Conservation (phyloP, 2,797 vertebrate genomes). For the Aotus griseimembra region DNA sequence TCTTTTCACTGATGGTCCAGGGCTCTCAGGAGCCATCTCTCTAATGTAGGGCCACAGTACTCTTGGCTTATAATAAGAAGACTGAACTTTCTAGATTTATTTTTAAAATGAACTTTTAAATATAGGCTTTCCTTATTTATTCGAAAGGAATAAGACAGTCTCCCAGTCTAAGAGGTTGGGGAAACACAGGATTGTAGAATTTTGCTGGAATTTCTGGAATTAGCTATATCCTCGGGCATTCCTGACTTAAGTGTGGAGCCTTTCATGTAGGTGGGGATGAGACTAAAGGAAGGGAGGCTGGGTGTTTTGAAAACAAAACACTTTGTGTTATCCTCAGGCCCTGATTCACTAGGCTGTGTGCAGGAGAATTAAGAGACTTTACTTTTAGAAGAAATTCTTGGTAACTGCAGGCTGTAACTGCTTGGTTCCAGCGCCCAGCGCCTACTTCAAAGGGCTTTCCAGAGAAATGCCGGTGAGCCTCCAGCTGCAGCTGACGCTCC, state of each 20-base stretch:
- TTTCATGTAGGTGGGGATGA: neutral
- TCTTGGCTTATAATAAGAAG: neutral
- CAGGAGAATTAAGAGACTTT: neutral
- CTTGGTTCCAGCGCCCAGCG: neutral
- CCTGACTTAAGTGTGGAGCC: neutral
- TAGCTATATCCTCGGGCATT: neutral
- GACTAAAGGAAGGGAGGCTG: neutral
- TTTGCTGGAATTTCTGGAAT: neutral
- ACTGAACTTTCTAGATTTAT: neutral
- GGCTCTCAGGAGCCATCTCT: neutral
- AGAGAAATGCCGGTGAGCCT: no score
- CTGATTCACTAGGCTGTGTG: neutral
- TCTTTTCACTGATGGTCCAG: neutral
- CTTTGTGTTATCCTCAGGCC: neutral
- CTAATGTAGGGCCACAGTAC: fast-evolving
- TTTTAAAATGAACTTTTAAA: neutral
- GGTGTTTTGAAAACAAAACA: neutral
- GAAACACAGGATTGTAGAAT: neutral
- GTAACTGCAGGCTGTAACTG: neutral
- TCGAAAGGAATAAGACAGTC: neutral
- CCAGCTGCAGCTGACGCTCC: neutral
- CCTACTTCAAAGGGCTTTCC: neutral
- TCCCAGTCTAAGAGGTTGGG: neutral
- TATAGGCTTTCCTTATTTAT: neutral
- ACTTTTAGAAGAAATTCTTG: neutral